These are phyloP conservation scores for Limnephilus rhombicus DNA, from an alignment of 2,888 invertebrate genomes.

Conservation along the genomic window DNA sequence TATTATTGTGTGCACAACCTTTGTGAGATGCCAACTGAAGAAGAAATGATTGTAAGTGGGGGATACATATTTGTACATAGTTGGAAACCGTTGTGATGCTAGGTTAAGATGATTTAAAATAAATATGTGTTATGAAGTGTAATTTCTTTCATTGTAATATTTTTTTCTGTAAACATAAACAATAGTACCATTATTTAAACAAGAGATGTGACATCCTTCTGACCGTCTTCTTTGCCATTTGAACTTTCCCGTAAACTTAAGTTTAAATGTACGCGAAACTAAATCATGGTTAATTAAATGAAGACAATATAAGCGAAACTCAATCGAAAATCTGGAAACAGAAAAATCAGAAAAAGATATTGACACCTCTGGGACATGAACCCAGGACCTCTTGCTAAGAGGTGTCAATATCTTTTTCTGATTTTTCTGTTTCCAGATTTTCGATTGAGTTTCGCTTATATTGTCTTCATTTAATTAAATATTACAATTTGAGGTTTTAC, in stretches of 20 bases:
- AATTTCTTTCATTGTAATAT: neutral
- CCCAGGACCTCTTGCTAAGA: no score
- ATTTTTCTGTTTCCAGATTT: no score
- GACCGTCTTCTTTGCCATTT: neutral
- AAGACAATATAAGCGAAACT: no score
- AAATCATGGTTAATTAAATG: neutral
- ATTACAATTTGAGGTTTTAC: no score
- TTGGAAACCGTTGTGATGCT: slow-evolving; percentile 12
- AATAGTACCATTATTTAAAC: neutral
- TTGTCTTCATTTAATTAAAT: no score
- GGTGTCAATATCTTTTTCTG: no score
- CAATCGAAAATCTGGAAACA: no score
- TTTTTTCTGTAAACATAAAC: no score
- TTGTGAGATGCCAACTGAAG: neutral
- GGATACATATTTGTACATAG: neutral
- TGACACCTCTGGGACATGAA: no score
- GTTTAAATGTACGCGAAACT: neutral
- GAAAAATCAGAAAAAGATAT: no score
- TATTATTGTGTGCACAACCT: neutral
- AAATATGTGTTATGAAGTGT: neutral
- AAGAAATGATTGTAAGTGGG: neutral
- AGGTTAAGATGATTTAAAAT: slow-evolving; percentile 3
- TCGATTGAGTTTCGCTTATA: no score
- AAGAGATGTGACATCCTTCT: neutral
- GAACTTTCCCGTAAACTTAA: neutral